Evolutionary conservation across 2,113 vertebrate species (phyloP).

Genomic region (Macaca nemestrina): DNA sequence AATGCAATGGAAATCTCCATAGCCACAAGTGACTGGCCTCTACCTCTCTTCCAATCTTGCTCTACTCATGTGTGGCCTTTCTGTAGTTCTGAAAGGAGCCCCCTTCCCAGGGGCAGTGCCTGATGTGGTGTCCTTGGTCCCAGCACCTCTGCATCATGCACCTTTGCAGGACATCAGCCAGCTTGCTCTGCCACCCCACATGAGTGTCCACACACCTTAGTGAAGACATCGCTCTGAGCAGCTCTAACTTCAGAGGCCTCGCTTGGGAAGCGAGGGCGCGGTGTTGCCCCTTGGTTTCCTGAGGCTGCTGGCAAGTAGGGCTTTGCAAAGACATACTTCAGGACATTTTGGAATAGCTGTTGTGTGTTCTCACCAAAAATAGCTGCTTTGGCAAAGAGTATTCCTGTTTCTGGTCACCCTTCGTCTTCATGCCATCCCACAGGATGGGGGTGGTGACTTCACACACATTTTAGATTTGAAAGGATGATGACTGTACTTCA

Average conservation of each 20-base stretch:
- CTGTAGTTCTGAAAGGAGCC: not conserved
- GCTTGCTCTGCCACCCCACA: fast-evolving
- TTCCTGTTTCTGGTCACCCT: fast-evolving
- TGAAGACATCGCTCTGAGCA: fast-evolving
- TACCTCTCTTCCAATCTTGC: not conserved
- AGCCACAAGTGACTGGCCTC: not conserved
- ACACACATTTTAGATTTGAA: fast-evolving
- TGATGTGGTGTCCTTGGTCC: not conserved
- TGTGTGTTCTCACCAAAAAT: fast-evolving
- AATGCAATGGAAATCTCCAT: fast-evolving
- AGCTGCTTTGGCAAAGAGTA: fast-evolving
- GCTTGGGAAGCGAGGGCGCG: fast-evolving
- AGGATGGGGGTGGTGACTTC: fast-evolving
- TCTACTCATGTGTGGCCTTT: not conserved
- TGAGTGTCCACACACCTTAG: fast-evolving
- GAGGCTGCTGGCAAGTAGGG: not conserved
- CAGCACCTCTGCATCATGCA: fast-evolving
- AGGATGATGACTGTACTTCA: fast-evolving
- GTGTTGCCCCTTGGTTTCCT: fast-evolving
- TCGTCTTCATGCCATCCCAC: fast-evolving
- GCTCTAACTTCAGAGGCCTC: too few species aligned
- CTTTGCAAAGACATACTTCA: fast-evolving
- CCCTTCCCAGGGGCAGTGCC: fast-evolving
- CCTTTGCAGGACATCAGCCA: fast-evolving
- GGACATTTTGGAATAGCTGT: not conserved